These are phyloP conservation scores for Formica aserva DNA, from an alignment of 2,888 invertebrate species.

Conservation along the genomic window DNA sequence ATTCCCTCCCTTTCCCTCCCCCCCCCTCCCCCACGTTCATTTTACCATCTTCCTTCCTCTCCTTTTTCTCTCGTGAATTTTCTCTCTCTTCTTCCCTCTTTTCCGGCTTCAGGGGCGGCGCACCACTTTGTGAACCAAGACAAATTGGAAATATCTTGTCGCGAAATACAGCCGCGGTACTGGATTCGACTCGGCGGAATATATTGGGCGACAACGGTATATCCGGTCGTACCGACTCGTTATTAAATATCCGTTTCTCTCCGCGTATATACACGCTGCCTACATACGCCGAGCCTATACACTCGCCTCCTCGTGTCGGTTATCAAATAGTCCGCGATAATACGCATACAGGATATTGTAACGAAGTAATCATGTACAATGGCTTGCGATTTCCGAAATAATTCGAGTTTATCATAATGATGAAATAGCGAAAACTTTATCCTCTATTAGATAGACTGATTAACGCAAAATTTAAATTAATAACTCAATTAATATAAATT, in stretches of 20 bases:
- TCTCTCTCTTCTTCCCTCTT: conserved; percentile 30
- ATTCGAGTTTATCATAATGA: neutral
- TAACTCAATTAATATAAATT: neutral
- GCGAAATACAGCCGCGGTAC: conserved; percentile 74
- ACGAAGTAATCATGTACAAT: neutral
- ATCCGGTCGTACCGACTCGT: conserved; percentile 80
- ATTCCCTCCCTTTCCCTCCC: conserved; percentile 46
- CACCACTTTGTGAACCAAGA: conserved; percentile 83
- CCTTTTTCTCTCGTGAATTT: conserved; percentile 33
- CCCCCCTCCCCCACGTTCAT: conserved; percentile 51
- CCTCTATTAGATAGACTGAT: neutral
- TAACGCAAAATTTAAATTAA: neutral
- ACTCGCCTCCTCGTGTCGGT: conserved; percentile 36
- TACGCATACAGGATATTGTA: conserved; percentile 14
- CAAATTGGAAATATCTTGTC: conserved; percentile 85
- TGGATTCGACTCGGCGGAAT: conserved; percentile 76
- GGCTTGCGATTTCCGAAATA: neutral
- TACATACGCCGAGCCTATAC: conserved; percentile 3
- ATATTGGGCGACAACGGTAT: conserved; percentile 79
- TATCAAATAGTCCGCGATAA: conserved; percentile 61
- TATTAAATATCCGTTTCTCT: conserved; percentile 80
- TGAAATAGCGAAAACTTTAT: neutral
- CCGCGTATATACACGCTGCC: conserved; percentile 29
- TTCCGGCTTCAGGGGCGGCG: conserved; percentile 68
- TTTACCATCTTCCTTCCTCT: conserved; percentile 51